These are phyloP conservation scores for Drosophila antonietae DNA, from an alignment of 2,888 invertebrate genomes.

Conservation along the genomic window DNA sequence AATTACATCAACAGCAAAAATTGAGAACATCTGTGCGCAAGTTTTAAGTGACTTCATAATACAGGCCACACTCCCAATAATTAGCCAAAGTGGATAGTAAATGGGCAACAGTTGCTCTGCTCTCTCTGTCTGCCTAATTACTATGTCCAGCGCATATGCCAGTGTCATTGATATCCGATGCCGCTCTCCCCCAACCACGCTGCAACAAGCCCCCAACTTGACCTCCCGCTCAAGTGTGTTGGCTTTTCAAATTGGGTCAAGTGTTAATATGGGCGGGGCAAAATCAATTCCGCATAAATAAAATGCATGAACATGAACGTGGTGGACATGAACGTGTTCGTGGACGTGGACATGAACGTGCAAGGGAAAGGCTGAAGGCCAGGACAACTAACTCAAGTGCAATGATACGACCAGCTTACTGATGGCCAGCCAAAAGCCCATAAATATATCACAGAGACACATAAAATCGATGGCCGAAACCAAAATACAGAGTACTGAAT, in stretches of 20 bases:
- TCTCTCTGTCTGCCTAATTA: slow-evolving; percentile 28
- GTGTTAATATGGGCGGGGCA: slow-evolving; percentile 52
- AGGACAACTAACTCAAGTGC: slow-evolving; percentile 48
- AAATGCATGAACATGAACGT: slow-evolving; percentile 32
- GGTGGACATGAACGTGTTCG: slow-evolving; percentile 5
- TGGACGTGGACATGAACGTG: not conserved
- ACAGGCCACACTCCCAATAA: slow-evolving; percentile 36
- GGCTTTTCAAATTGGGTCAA: slow-evolving; percentile 69
- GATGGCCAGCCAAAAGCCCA: slow-evolving; percentile 38
- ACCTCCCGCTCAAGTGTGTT: slow-evolving; percentile 52
- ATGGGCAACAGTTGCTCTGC: slow-evolving; percentile 23
- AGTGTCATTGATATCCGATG: slow-evolving; percentile 37
- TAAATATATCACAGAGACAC: slow-evolving; percentile 31
- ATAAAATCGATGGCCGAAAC: slow-evolving; percentile 16
- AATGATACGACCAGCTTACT: slow-evolving; percentile 23
- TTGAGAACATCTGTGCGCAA: slow-evolving; percentile 62
- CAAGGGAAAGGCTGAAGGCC: slow-evolving; percentile 22
- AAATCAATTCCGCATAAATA: slow-evolving; percentile 64
- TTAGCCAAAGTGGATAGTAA: slow-evolving; percentile 43
- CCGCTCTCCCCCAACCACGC: not conserved
- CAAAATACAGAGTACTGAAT: slow-evolving; percentile 14
- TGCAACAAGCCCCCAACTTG: slow-evolving; percentile 24
- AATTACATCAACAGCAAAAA: slow-evolving; percentile 68
- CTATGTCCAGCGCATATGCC: slow-evolving; percentile 46
- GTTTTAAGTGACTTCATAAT: slow-evolving; percentile 69